Base-by-base conservation (phyloP, 1,140 invertebrate species). In the Frieseomelitta varia region DNA sequence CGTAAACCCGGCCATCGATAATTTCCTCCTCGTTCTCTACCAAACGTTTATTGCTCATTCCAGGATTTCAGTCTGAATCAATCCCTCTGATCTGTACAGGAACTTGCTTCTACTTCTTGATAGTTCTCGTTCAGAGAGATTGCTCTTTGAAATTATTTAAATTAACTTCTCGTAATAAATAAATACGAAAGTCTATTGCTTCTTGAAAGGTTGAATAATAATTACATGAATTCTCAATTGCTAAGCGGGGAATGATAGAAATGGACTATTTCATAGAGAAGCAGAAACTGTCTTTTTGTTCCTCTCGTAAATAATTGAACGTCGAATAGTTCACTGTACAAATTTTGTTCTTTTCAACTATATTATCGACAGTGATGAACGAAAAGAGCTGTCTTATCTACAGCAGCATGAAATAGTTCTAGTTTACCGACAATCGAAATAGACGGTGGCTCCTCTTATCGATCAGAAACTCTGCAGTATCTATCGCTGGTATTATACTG, bases 1-100 rank as follows among this genome's bases (percentile, higher is more conserved):
- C 81, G 80, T 79, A 86, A 88, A 73, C 85, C 65, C 58, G 71
- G 63, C 65, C 63, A 85, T 55, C 65, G 71, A 56, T 79, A 68
- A 86, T 81, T 84, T 73, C 58, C 68, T 30, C 76, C 61, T 74
- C 76, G 34, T 30, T 81, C 63, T 65, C 53, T 14, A 58, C 61
- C 17, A 53, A 71, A 78, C 68, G 47, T 69, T 71, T 47, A 47
- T 12, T 11, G 27, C 14, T 21, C 55, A 21, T 19, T 47, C 2
- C 0, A 53, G 47, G 17, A 73, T 73, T 27, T 73, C 27, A 15
- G 17, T 53, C 11, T 14, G 11, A 47, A 6, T 27, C 1, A 47
- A 6, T 27, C 1, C 15, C 30, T 39, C 19, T 69, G 6, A 24
- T 4, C 11, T 3, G 17, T 11, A 4, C 2, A 34, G 2, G 0